Evolutionary conservation across 2,797 vertebrate genomes (phyloP).

Genomic region (Gallinago solitaria): DNA sequence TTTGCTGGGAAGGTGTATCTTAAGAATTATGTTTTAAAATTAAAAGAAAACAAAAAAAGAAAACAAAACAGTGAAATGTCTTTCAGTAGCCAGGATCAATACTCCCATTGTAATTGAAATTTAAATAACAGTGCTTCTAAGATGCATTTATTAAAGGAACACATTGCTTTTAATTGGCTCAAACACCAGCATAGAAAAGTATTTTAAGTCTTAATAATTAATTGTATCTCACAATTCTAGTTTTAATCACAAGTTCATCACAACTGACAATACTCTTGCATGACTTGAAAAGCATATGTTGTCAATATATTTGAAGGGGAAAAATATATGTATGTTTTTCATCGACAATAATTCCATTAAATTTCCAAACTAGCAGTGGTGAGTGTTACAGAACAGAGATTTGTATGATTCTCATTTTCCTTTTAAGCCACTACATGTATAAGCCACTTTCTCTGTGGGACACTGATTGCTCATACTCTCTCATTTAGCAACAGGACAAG

Average conservation of each 20-base stretch:
- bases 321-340: not conserved
- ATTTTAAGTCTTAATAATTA: not conserved
- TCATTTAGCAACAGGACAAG: not conserved
- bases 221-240: not conserved
- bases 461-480: not conserved
- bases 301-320: not conserved
- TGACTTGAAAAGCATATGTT: not conserved
- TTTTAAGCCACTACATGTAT: not conserved
- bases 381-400: not conserved
- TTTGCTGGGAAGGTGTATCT: not conserved
- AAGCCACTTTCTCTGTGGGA: not conserved
- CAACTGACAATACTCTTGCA: not conserved
- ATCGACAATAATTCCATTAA: not conserved
- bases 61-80: not conserved
- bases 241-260: not conserved
- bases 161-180: not conserved
- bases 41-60: not conserved
- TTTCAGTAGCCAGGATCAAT: not conserved
- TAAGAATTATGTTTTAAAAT: constrained; percentile 10
- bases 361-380: not conserved
- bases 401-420: not conserved
- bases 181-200: not conserved
- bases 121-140: not conserved
- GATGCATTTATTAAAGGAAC: not conserved
- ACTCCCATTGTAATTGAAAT: constrained; percentile 4